These are phyloP conservation scores for Heterocephalus glaber DNA, from an alignment of 2,113 vertebrate species.

Conservation along the genomic window DNA sequence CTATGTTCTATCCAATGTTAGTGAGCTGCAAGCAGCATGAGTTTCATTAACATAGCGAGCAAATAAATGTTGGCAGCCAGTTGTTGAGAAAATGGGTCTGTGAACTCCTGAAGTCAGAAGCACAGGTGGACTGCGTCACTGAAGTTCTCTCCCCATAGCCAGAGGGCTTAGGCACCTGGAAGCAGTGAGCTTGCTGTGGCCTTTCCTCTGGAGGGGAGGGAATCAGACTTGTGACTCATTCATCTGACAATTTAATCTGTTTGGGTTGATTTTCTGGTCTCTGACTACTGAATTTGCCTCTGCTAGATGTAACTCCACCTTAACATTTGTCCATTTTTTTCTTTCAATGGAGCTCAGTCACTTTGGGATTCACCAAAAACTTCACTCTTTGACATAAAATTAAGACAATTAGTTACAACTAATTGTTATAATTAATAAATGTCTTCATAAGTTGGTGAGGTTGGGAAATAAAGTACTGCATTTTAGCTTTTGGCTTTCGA, in stretches of 20 bases:
- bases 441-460: neutral
- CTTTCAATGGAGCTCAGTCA: neutral
- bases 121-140: neutral
- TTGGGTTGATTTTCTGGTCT: neutral
- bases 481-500: neutral
- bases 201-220: neutral
- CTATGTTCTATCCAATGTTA: neutral
- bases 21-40: neutral
- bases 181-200: neutral
- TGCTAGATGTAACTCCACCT: neutral
- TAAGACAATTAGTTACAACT: neutral
- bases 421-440: conserved; percentile 7
- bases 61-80: conserved; percentile 64
- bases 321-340: neutral
- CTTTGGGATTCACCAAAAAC: neutral
- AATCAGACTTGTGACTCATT: neutral
- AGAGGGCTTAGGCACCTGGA: neutral
- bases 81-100: neutral
- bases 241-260: neutral
- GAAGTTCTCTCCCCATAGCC: neutral
- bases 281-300: neutral
- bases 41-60: conserved; percentile 11
- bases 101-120: neutral
- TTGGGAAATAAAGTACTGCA: neutral
- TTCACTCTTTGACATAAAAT: neutral